phyloP scores from a whole-genome alignment of 2,888 invertebrate species.

The Drosophila paracracens region DNA sequence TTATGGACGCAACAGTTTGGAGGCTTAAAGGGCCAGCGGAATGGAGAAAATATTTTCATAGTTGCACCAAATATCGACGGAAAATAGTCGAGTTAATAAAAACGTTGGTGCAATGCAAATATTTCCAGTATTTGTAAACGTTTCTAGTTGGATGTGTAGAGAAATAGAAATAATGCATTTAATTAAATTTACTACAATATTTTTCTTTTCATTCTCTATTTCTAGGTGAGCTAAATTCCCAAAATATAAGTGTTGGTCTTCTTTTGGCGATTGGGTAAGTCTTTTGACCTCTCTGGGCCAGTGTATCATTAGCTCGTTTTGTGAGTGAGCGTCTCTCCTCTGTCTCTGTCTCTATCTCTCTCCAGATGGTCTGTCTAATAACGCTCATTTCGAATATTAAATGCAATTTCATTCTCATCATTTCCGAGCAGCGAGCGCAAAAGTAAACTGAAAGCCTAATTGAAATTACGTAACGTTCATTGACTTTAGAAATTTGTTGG shows the following conservation, averaged over 20 bases:
- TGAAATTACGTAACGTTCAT: constrained; percentile 81
- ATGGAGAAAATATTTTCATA: constrained; percentile 32
- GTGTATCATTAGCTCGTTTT: constrained; percentile 48
- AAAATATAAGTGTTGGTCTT: neutral
- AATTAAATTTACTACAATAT: neutral
- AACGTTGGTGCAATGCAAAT: neutral
- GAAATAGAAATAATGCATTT: neutral
- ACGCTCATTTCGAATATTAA: constrained; percentile 58
- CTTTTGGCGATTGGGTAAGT: constrained; percentile 55
- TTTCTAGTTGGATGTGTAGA: neutral
- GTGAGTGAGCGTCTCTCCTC: constrained; percentile 20
- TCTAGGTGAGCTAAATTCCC: constrained; percentile 47
- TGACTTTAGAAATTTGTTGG: constrained; percentile 68
- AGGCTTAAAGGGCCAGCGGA: neutral
- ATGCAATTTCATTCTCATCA: constrained; percentile 77
- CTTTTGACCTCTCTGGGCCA: constrained; percentile 51
- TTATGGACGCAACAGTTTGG: constrained; percentile 56
- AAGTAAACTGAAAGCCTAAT: constrained; percentile 61
- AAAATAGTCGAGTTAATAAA: constrained; percentile 11
- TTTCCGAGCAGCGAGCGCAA: constrained; percentile 49
- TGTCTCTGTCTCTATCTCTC: neutral
- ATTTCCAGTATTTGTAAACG: neutral
- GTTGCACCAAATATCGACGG: constrained; percentile 13
- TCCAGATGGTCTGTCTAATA: constrained; percentile 44
- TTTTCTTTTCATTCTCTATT: constrained; percentile 23